phyloP scores from a whole-genome alignment of 2,888 invertebrate species.

The Melangyna quadrimaculata region DNA sequence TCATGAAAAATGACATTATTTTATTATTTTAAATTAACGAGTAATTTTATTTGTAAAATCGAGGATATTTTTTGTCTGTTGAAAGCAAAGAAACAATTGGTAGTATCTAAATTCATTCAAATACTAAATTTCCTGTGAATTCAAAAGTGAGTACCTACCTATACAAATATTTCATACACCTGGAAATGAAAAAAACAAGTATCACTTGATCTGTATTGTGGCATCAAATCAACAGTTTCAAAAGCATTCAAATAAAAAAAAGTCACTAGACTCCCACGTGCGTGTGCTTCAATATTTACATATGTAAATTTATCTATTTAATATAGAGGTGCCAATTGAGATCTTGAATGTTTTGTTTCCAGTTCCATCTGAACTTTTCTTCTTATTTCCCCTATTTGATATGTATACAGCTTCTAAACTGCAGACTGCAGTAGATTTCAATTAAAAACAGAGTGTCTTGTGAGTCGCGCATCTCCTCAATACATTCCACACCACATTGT shows the following conservation, averaged over 20 bases:
- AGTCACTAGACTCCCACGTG: neutral
- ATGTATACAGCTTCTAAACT: neutral
- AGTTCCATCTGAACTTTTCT: neutral
- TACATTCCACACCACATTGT: neutral
- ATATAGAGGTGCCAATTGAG: neutral
- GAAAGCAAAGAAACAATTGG: neutral
- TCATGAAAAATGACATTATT: neutral
- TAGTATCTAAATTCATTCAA: neutral
- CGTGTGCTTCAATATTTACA: no score
- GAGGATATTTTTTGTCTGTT: neutral
- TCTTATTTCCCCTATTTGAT: neutral
- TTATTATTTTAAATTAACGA: neutral
- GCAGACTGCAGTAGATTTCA: neutral
- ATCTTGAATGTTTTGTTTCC: neutral
- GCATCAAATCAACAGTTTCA: neutral
- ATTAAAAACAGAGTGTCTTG: neutral
- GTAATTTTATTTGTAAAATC: conserved; percentile 18
- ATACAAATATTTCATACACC: neutral
- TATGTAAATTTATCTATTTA: neutral
- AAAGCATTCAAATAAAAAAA: conserved; percentile 1
- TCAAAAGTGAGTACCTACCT: conserved; percentile 49
- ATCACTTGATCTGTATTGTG: conserved; percentile 32
- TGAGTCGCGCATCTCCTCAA: neutral
- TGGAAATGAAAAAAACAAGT: conserved; percentile 5
- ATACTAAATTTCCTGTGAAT: conserved; percentile 40